Evolutionary conservation across 2,113 vertebrate genomes (phyloP).

Genomic region (Plecturocebus donacophilus): DNA sequence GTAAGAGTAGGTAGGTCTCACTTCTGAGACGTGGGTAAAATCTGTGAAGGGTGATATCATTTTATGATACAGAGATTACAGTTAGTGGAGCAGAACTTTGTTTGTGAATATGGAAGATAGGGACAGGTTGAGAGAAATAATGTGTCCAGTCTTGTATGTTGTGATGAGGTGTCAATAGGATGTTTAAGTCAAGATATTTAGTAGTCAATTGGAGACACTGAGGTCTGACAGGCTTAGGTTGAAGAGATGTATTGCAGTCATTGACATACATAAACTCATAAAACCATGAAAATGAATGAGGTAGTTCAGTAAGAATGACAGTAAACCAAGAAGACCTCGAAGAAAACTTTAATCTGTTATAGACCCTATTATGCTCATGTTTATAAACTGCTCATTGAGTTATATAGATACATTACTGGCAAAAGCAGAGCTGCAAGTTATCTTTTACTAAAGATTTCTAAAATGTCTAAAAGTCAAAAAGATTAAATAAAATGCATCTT

Average conservation of each 20-base stretch:
- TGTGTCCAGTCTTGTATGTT: not conserved
- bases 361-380: not conserved
- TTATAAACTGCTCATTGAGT: not conserved
- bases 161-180: not conserved
- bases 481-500: not conserved
- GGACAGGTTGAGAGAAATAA: not conserved
- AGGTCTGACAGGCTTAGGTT: not conserved
- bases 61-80: not conserved
- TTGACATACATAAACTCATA: not conserved
- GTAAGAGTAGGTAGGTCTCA: not conserved
- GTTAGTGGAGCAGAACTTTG: not conserved
- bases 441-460: not conserved
- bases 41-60: not conserved
- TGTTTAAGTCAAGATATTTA: not conserved
- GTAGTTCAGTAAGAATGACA: not conserved
- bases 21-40: not conserved
- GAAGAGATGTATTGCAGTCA: not conserved
- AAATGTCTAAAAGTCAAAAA: not conserved
- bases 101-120: not conserved
- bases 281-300: not conserved
- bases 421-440: not conserved
- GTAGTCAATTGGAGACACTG: not conserved
- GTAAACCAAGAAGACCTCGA: not conserved
- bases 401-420: not conserved
- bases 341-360: not conserved